Evolutionary conservation across 1,140 invertebrate species (phyloP).

Genomic region (Agraylea sexmaculata): DNA sequence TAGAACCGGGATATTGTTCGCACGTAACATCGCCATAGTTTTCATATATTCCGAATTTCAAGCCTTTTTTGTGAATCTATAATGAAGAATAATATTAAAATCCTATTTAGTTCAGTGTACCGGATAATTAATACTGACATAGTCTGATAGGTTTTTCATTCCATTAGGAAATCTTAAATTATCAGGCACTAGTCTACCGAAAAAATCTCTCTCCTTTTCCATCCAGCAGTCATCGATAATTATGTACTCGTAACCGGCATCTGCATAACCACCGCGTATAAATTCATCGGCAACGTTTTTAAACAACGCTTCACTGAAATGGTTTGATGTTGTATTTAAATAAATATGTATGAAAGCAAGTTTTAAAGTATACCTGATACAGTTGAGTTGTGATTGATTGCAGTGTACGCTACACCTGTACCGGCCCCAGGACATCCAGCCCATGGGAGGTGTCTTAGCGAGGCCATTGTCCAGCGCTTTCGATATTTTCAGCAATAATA

Average conservation of each 20-base stretch:
- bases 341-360: too few relatives aligned
- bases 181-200: constrained; percentile 60
- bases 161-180: constrained; percentile 68
- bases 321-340: too few relatives aligned
- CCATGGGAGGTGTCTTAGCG: constrained; percentile 71
- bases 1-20: constrained; percentile 65
- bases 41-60: constrained; percentile 77
- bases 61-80: constrained; percentile 57
- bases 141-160: constrained; percentile 68
- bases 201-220: constrained; percentile 49
- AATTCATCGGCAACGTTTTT: constrained; percentile 65
- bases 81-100: constrained; percentile 9
- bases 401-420: constrained; percentile 61
- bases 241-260: constrained; percentile 73
- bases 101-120: background rate
- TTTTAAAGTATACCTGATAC: constrained; percentile 50
- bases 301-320: constrained; percentile 69
- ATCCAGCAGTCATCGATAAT: constrained; percentile 89
- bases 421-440: constrained; percentile 69
- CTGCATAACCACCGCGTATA: constrained; percentile 64
- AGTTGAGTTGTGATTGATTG: constrained; percentile 49
- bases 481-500: too few relatives aligned
- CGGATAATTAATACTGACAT: constrained; percentile 48
- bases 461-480: constrained; percentile 71
- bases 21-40: constrained; percentile 72